Evolutionary conservation across 2,888 invertebrate species (phyloP).

Genomic region (Diarsia rubi): DNA sequence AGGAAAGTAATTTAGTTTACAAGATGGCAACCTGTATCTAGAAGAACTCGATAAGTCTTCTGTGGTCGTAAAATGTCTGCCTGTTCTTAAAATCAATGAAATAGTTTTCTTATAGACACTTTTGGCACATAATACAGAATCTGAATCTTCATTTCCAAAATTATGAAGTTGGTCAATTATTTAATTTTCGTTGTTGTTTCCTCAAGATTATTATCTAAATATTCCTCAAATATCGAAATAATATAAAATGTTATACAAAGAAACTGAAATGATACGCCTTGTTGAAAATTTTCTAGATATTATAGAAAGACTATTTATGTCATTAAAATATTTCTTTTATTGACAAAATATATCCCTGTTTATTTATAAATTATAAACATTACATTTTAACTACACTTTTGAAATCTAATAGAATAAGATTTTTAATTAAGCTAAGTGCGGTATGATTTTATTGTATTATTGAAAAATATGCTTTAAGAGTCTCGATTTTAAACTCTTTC

Average conservation of each 20-base stretch:
- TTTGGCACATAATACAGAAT: constrained; percentile 40
- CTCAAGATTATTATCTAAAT: neutral
- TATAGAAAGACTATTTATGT: constrained; percentile 21
- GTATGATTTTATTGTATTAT: constrained; percentile 3
- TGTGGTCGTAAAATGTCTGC: neutral
- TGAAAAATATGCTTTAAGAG: constrained; percentile 1
- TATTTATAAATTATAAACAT: constrained; percentile 34
- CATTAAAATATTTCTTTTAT: constrained; percentile 34
- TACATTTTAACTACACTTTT: constrained; percentile 18
- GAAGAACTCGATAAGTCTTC: neutral
- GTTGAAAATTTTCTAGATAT: constrained; percentile 2
- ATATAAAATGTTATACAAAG: neutral
- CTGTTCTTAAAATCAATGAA: neutral
- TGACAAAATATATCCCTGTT: constrained; percentile 58
- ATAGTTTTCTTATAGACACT: constrained; percentile 13
- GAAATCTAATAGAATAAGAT: constrained; percentile 19
- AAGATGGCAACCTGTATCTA: constrained; percentile 1
- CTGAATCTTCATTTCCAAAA: constrained; percentile 5
- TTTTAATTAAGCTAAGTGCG: constrained; percentile 7
- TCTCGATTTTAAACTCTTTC: constrained; percentile 5
- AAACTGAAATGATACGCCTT: neutral
- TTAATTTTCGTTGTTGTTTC: neutral
- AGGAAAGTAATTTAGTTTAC: neutral
- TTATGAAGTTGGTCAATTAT: neutral
- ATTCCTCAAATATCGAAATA: constrained; percentile 7